Evolutionary conservation across 1,140 invertebrate genomes (phyloP).

Genomic region (Nixonia krombeini): DNA sequence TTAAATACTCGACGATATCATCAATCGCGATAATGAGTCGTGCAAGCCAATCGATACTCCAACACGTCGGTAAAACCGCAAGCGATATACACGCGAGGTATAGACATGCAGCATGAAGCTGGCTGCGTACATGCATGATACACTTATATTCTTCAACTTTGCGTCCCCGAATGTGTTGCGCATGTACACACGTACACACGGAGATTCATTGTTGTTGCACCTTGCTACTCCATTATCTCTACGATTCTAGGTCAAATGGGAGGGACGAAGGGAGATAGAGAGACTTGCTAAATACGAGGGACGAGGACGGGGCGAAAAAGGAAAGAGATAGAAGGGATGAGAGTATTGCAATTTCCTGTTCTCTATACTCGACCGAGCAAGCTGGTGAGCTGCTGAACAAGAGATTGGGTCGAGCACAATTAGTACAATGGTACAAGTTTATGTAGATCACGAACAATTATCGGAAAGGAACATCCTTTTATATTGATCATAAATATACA

Average conservation of each 20-base stretch:
- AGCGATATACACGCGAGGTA: conserved; percentile 7
- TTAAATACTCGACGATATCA: conserved; percentile 23
- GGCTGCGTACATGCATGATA: conserved; percentile 23
- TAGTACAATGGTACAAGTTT: conserved; percentile 42
- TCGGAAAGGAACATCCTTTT: conserved; percentile 23
- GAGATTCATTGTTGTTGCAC: conserved; percentile 56
- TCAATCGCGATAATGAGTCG: conserved; percentile 47
- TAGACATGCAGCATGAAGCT: too few relatives aligned
- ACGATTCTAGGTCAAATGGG: conserved; percentile 53
- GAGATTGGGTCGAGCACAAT: conserved; percentile 45
- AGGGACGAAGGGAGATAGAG: conserved; percentile 15
- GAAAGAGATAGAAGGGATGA: conserved; percentile 26
- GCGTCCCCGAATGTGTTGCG: conserved; percentile 35
- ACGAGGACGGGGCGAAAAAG: too few relatives aligned
- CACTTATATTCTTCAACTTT: conserved; percentile 29
- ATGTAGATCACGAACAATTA: conserved; percentile 37
- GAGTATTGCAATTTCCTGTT: conserved; percentile 51
- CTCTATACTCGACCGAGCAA: conserved; percentile 26
- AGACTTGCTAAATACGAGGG: conserved; percentile 1
- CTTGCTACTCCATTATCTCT: conserved; percentile 54
- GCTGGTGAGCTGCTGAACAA: conserved; percentile 39
- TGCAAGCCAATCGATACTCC: conserved; percentile 47
- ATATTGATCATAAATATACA: conserved; percentile 16
- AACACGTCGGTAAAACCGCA: conserved; percentile 1
- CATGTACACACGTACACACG: too few relatives aligned